These are phyloP conservation scores for Papilio polyxenes DNA, from an alignment of 1,140 invertebrate genomes.

Conservation along the genomic window DNA sequence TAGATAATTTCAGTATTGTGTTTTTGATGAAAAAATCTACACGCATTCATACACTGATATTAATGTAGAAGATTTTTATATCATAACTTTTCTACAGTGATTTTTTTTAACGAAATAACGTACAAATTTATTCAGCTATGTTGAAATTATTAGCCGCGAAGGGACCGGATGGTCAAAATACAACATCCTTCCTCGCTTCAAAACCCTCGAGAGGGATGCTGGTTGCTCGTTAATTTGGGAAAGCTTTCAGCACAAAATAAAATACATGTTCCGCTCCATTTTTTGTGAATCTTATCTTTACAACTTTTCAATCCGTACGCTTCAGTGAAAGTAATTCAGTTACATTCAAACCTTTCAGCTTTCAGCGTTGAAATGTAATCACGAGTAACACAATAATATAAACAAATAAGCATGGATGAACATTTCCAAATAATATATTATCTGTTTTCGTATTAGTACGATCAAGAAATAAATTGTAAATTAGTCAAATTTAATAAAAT, in stretches of 20 bases:
- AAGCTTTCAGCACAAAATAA: conserved; percentile 31
- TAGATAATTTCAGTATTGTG: no score
- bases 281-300: conserved; percentile 16
- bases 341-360: background rate
- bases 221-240: conserved; percentile 29
- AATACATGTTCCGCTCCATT: background rate
- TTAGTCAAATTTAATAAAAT: background rate
- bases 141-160: background rate
- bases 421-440: background rate
- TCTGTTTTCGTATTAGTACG: background rate
- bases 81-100: background rate
- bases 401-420: background rate
- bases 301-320: conserved; percentile 10
- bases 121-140: conserved; percentile 1
- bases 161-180: conserved; percentile 4
- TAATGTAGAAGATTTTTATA: background rate
- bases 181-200: conserved; percentile 12
- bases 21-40: background rate
- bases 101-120: background rate
- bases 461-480: background rate
- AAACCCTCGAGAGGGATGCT: conserved; percentile 22
- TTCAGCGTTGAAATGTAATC: conserved; percentile 4
- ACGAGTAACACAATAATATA: background rate
- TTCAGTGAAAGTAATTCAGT: conserved; percentile 21
- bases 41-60: background rate